phyloP scores from a whole-genome alignment of 1,140 invertebrate species.

The Platorchestia sp. region DNA sequence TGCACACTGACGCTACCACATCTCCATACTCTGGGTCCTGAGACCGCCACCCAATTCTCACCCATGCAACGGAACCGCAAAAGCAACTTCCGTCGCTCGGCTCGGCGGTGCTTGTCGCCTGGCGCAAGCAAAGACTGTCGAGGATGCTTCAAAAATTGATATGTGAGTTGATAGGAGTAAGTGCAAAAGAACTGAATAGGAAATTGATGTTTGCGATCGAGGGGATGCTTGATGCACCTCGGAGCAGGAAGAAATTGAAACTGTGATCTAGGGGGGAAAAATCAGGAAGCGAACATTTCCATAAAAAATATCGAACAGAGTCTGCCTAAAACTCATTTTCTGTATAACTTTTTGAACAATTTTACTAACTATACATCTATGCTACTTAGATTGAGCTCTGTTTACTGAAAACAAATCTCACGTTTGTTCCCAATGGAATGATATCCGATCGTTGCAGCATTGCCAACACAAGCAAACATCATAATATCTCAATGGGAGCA shows the following conservation, averaged over 20 bases:
- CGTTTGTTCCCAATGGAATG: too few species aligned
- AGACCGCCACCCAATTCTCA: neutral
- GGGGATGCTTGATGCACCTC: too few species aligned
- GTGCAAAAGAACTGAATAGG: neutral
- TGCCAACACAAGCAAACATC: too few species aligned
- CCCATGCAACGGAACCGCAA: neutral
- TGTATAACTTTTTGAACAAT: too few species aligned
- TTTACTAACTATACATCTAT: too few species aligned
- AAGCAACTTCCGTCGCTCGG: neutral
- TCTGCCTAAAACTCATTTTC: too few species aligned
- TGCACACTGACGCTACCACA: conserved; percentile 47
- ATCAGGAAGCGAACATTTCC: too few species aligned
- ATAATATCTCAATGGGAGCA: too few species aligned
- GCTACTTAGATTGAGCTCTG: too few species aligned
- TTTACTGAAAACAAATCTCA: too few species aligned
- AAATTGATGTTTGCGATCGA: neutral
- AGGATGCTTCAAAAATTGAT: neutral
- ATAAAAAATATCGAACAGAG: too few species aligned
- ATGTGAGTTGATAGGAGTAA: neutral
- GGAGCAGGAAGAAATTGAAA: neutral
- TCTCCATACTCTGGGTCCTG: neutral
- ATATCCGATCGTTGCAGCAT: too few species aligned
- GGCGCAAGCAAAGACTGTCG: neutral
- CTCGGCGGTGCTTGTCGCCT: neutral
- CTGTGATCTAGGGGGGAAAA: neutral